A percentile compares a stretch with the other conserved stretches of the same genome.
Conservation (phyloP, 2,113 vertebrate species). For the Eonycteris spelaea region DNA sequence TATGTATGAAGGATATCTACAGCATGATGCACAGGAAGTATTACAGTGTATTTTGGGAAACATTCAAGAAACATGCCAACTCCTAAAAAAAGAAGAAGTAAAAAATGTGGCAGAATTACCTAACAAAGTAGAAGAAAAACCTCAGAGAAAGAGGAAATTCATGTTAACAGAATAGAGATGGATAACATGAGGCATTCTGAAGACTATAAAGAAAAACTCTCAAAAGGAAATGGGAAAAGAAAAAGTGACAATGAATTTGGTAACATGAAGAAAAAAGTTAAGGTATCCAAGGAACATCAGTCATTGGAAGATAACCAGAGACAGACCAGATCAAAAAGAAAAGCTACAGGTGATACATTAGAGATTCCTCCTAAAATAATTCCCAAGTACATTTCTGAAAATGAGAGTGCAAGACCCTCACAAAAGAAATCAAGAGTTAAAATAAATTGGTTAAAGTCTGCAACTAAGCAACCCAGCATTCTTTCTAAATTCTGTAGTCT, state of each 20-base stretch:
- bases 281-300: constrained; percentile 85
- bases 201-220: constrained; percentile 76
- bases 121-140: constrained; percentile 65
- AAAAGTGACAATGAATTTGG: constrained; percentile 94
- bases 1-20: constrained; percentile 98
- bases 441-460: constrained; percentile 91
- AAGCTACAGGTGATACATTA: constrained; percentile 83
- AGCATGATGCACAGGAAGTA: constrained; percentile 98
- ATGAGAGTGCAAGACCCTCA: constrained; percentile 73
- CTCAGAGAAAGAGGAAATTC: constrained; percentile 63
- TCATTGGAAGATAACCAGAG: constrained; percentile 81
- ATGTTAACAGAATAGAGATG: constrained; percentile 49
- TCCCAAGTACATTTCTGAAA: constrained; percentile 71
- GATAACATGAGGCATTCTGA: constrained; percentile 29
- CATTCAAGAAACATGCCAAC: constrained; percentile 95
- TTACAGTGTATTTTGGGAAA: constrained; percentile 97
- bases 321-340: constrained; percentile 94
- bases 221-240: constrained; percentile 89
- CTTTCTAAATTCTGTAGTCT: constrained; percentile 96
- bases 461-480: constrained; percentile 94
- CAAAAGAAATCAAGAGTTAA: constrained; percentile 89
- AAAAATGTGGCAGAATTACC: constrained; percentile 69
- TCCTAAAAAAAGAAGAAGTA: constrained; percentile 90
- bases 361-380: constrained; percentile 72
- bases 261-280: constrained; percentile 94